Base-by-base conservation (phyloP, 2,797 vertebrate species). In the Dicrostonyx torquatus region DNA sequence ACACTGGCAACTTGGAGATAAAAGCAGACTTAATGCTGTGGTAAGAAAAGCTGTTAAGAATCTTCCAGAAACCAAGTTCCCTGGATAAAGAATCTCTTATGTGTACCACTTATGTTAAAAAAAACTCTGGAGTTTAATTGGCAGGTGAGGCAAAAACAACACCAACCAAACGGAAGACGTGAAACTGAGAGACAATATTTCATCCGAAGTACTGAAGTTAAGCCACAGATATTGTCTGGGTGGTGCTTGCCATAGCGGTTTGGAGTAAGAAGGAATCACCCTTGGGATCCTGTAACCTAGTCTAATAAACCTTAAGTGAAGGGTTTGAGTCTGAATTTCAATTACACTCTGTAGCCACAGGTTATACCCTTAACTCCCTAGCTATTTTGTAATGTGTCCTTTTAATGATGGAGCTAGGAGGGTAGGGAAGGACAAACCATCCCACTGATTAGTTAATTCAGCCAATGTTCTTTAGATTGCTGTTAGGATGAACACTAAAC, bases 251-350 rank as follows among this genome's bases (percentile, higher is more conserved):
- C 60, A 0, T 45, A 58, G 85, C 94, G 64, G 93, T 78, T 93
- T 40, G 17, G 34, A 94, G 83, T 43, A 95, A 95, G 94, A 97
- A 96, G 93, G 48, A 78, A 22, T 95, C 68, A 40, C 75, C 95
- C 92, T 78, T 95, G 97, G 95, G 97, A 93, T 86, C 22, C 18
- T 90, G n/a, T 77, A 93, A 70, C 72, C 64, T 43, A 60, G 76
- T 88, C 72, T 97, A 97, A 97, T 96, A 95, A 97, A 75, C 37
- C 73, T 83, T 96, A 95, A 96, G 50, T 95, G 95, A 85, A 95
- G 93, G 72, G 72, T 72, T 26, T 91, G 77, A 72, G 68, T 97
- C 58, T 14, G 29, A 87, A 75, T 93, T 85, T 95, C 94, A 94
- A 76, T 97, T 96, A 90, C 58, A 40, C 82, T 77, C 68, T 45